phyloP scores from a whole-genome alignment of 1,140 invertebrate genomes.

The Drosophila pectinifera region DNA sequence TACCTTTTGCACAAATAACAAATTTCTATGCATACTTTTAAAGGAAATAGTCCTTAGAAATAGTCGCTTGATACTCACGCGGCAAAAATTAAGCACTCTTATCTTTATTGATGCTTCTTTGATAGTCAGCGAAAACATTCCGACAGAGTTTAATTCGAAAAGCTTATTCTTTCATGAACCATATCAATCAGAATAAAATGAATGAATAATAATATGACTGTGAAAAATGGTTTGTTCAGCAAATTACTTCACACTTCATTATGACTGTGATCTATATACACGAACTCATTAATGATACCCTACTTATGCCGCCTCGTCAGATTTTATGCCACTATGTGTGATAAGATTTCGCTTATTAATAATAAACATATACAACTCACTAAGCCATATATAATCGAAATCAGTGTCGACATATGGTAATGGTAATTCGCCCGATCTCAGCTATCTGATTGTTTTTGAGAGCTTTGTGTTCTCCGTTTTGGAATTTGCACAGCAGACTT shows the following conservation, averaged over 20 bases:
- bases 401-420: slow-evolving; percentile 16
- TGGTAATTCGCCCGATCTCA: slow-evolving; percentile 1
- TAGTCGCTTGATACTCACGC: not conserved
- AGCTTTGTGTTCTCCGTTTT: slow-evolving; percentile 10
- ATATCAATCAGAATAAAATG: not conserved
- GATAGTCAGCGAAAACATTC: not conserved
- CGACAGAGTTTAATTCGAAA: not conserved
- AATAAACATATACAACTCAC: not conserved
- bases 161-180: not conserved
- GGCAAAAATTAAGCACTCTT: not conserved
- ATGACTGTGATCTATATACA: slow-evolving; percentile 14
- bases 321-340: slow-evolving; percentile 2
- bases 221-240: slow-evolving; percentile 10
- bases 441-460: slow-evolving; percentile 20
- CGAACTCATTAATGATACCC: slow-evolving; percentile 7
- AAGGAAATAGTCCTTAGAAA: not conserved
- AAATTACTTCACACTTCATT: slow-evolving; percentile 10
- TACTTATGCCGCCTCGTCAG: slow-evolving; percentile 3
- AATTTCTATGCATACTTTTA: not conserved
- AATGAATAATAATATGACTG: too few species aligned
- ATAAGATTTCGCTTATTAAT: slow-evolving; percentile 18
- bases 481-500: slow-evolving; percentile 30
- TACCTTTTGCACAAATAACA: not conserved
- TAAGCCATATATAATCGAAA: slow-evolving; percentile 6
- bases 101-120: not conserved